Evolutionary conservation across 2,113 vertebrate genomes (phyloP), one percentile per base, ranked within the genome.

Genomic region (Grammomys surdaster): DNA sequence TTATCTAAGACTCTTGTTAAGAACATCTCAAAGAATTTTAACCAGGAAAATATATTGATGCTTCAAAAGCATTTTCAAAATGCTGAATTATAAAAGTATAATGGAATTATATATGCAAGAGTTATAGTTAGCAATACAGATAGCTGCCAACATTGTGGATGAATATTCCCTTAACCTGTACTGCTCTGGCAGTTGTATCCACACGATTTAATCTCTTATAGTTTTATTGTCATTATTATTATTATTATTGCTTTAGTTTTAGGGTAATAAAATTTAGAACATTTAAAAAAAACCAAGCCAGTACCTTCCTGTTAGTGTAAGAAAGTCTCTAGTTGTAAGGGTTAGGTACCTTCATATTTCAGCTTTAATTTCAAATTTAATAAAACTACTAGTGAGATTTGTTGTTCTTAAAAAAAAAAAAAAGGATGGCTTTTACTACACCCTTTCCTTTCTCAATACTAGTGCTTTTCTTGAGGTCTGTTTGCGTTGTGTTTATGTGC

Each of bases 1-100:
- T 99, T 99, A 99, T 99, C 99, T 99, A 99, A 99, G 98, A 98
- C 99, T 99, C 98, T 99, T 99, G 99, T 99, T 99, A 99, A 99
- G 99, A 99, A 99, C 99, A 99, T 99, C 98, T 99, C 99, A 99
- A 99, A 99, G 99, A 99, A 99, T 99, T 99, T 99, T 98, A 99
- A 99, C 99, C 99, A 99, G 98, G 98, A 99, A 98, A 99, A 98
- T 98, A 99, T 98, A 98, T 99, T 99, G 98, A 98, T 99, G 99
- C 98, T 98, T 98, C 98, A 99, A 99, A 99, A 99, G 98, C 99
- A 98, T 98, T 99, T 98, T 98, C 97, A 98, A 99, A 99, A 98
- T 98, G 92, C 97, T 98, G 99, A 99, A 98, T 98, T 98, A 98
- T 97, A 98, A 98, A 98, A 98, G 97, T 98, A 98, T 98, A 99